phyloP scores from a whole-genome alignment of 2,797 vertebrate genomes.

The Danio albolineatus region DNA sequence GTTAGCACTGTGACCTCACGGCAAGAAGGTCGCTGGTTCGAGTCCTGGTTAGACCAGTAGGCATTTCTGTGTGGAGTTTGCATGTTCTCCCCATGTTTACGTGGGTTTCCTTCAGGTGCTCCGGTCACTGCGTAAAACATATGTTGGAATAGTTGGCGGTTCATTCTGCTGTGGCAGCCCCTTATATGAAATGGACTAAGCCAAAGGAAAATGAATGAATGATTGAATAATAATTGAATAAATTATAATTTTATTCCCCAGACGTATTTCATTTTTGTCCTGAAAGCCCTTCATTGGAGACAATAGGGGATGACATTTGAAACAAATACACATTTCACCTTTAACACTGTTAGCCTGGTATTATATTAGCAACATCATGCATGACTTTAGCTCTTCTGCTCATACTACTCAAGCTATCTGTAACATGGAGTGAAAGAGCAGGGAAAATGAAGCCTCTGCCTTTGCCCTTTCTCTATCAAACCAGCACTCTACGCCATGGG shows the following conservation, averaged over 20 bases:
- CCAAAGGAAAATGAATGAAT: too few species aligned
- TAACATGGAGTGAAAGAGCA: slow-evolving; percentile 10
- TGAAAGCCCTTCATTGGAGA: background rate
- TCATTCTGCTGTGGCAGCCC: too few species aligned
- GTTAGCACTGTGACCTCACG: too few species aligned
- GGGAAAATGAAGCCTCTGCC: background rate
- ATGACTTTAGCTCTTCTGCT: slow-evolving; percentile 1
- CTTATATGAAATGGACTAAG: too few species aligned
- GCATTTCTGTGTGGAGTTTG: too few species aligned
- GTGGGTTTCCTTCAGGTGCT: too few species aligned
- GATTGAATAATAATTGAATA: background rate
- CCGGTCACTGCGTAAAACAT: too few species aligned
- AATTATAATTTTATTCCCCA: background rate
- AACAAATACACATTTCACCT: background rate
- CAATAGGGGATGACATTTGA: too few species aligned
- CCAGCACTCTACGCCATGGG: slow-evolving; percentile 8
- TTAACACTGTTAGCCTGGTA: slow-evolving; percentile 14
- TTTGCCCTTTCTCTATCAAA: slow-evolving; percentile 22
- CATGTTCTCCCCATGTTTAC: too few species aligned
- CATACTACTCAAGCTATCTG: background rate
- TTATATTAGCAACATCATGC: background rate
- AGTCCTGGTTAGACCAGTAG: too few species aligned
- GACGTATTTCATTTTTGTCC: background rate
- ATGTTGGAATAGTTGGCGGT: too few species aligned
- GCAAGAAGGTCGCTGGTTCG: too few species aligned